Evolutionary conservation across 2,797 vertebrate species (phyloP).

Genomic region (Apodemus agrarius): DNA sequence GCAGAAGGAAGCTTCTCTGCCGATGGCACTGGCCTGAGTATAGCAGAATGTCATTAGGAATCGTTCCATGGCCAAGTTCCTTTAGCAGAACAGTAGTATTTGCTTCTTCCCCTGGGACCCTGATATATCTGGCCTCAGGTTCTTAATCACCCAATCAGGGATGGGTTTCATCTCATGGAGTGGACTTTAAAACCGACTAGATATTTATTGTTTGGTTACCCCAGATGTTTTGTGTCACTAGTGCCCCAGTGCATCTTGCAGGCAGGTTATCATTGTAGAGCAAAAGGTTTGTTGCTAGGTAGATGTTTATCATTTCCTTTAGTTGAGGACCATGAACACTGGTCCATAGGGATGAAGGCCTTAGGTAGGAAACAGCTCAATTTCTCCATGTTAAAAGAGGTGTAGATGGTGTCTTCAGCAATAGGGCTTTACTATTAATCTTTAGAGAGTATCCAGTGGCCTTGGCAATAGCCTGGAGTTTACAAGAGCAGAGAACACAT

Average conservation of each 20-base stretch:
- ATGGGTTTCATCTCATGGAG: not conserved
- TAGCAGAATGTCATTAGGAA: not conserved
- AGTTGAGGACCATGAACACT: not conserved
- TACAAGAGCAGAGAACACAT: not conserved
- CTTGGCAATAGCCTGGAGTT: not conserved
- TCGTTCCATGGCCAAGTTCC: not conserved
- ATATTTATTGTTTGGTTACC: not conserved
- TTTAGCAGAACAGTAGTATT: not conserved
- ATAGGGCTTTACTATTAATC: not conserved
- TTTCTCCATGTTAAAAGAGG: not conserved
- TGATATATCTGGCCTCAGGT: not conserved
- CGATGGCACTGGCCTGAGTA: not conserved
- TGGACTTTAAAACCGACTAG: not conserved
- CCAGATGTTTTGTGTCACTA: not conserved
- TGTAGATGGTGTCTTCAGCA: not conserved
- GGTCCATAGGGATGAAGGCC: not conserved
- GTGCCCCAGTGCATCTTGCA: not conserved
- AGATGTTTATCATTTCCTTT: not conserved
- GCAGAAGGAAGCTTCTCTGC: not conserved
- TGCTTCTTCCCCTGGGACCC: not conserved
- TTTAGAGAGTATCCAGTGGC: not conserved
- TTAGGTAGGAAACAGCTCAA: not conserved
- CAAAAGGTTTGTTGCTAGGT: not conserved
- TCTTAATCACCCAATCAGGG: not conserved
- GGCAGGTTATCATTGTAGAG: not conserved